Percentiles rank a stretch among this genome's conserved stretches.
Evolutionary conservation across 2,797 vertebrate species (phyloP).

Genomic region (Phataginus tricuspis): DNA sequence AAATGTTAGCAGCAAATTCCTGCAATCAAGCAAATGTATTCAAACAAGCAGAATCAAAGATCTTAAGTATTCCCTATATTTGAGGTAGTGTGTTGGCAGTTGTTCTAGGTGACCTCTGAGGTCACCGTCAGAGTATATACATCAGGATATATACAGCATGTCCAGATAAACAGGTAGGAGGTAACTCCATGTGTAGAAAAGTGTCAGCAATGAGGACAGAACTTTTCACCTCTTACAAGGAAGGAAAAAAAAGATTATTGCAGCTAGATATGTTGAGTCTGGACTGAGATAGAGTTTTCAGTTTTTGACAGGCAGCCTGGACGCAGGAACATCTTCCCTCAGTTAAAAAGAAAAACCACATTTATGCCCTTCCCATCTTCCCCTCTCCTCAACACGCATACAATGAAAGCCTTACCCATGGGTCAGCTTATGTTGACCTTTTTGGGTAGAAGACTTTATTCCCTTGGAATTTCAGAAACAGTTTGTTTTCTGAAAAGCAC

Average conservation of each 20-base stretch:
- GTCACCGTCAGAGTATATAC: neutral
- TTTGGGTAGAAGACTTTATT: conserved; percentile 61
- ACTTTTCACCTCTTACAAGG: neutral
- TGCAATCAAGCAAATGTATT: neutral
- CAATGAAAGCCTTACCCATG: conserved; percentile 37
- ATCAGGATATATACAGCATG: neutral
- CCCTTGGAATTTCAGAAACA: conserved; percentile 68
- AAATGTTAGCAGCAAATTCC: conserved; percentile 2
- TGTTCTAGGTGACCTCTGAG: neutral
- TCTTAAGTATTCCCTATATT: conserved; percentile 12
- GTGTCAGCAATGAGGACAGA: neutral
- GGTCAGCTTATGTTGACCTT: conserved; percentile 37
- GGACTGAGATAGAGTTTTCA: neutral
- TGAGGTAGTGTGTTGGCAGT: neutral
- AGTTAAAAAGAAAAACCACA: neutral
- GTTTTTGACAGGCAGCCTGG: neutral
- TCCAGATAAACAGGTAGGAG: neutral
- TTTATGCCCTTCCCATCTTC: neutral
- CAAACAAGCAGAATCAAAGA: neutral
- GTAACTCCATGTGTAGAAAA: neutral
- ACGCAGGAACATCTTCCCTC: conserved; percentile 32
- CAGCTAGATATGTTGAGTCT: neutral
- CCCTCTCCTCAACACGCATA: neutral
- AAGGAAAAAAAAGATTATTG: conserved; percentile 1
- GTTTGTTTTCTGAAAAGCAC: conserved; percentile 82